phyloP scores from a whole-genome alignment of 2,797 vertebrate species.

The Amazona ochrocephala region DNA sequence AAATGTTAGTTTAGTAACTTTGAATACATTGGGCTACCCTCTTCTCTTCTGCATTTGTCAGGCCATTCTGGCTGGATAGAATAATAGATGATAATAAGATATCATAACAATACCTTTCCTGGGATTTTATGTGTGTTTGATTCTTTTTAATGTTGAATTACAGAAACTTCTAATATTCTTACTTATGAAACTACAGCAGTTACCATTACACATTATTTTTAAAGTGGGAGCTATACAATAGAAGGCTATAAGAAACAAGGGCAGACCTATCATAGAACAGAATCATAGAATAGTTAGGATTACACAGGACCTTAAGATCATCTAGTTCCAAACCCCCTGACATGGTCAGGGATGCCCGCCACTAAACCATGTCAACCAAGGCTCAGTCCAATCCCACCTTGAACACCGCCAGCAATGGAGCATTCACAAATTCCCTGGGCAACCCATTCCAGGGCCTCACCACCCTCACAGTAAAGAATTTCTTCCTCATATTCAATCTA shows the following conservation, averaged over 20 bases:
- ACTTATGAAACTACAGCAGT: background rate
- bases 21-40: background rate
- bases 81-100: background rate
- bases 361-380: no score
- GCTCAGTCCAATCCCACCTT: no score
- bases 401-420: no score
- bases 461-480: no score
- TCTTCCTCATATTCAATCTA: no score
- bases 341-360: no score
- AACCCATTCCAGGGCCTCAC: no score
- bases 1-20: background rate
- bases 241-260: background rate
- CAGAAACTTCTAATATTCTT: background rate
- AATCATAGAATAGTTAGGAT: no score
- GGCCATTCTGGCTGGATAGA: background rate
- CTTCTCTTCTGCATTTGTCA: background rate
- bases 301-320: no score
- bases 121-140: rapidly evolving
- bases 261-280: background rate
- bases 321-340: no score
- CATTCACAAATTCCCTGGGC: no score
- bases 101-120: background rate
- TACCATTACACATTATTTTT: background rate
- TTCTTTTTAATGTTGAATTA: background rate
- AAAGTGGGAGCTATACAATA: background rate